Percentiles rank a stretch among this genome's conserved stretches.
Conservation (phyloP, 2,888 invertebrate species). For the Drosophila paracracens region DNA sequence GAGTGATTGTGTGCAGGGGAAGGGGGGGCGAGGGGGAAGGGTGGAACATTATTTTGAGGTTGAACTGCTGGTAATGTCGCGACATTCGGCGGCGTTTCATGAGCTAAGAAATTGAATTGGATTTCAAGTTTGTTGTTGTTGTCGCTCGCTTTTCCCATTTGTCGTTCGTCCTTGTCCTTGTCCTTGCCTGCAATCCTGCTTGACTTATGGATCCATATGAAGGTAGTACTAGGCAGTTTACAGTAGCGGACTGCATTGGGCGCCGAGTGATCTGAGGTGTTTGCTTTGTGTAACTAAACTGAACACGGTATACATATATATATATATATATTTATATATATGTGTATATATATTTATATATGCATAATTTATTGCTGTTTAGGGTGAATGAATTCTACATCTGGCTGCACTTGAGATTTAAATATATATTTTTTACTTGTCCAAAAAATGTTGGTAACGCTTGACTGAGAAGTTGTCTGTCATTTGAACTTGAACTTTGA, state of each 20-base stretch:
- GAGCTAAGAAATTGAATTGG: slow-evolving; percentile 74
- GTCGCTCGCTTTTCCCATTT: slow-evolving; percentile 21
- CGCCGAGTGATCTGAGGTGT: not conserved
- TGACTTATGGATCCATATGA: slow-evolving; percentile 59
- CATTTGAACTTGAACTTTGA: not conserved
- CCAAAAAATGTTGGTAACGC: not conserved
- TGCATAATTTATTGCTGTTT: not conserved
- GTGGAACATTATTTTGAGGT: slow-evolving; percentile 9
- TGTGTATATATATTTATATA: not conserved
- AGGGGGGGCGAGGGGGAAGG: too few relatives aligned
- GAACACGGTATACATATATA: not conserved
- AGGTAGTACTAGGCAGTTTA: not conserved
- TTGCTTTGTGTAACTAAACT: not conserved
- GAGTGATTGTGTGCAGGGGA: not conserved
- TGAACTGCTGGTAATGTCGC: slow-evolving; percentile 48
- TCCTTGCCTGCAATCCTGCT: slow-evolving; percentile 17
- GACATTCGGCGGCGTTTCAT: slow-evolving; percentile 64
- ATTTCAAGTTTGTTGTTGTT: slow-evolving; percentile 51
- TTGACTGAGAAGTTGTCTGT: not conserved
- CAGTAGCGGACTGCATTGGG: slow-evolving; percentile 43
- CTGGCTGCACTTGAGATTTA: not conserved
- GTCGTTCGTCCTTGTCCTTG: slow-evolving; percentile 29
- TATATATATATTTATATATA: not conserved
- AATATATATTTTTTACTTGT: not conserved
- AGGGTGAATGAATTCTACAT: not conserved